phyloP scores from a whole-genome alignment of 2,797 vertebrate genomes.

The Vultur gryphus region DNA sequence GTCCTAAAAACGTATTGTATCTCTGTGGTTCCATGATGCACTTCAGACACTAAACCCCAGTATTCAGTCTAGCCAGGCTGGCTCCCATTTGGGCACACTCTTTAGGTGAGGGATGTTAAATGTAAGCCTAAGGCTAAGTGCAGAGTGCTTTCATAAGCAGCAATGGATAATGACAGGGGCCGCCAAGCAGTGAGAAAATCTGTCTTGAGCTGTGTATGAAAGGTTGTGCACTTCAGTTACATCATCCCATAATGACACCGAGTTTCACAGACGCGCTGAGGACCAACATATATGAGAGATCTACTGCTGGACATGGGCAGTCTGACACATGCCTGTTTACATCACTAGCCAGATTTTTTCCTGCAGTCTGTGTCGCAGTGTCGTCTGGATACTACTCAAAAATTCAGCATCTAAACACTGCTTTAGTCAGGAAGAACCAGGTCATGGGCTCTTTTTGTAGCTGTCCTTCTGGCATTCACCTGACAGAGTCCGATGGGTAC shows the following conservation, averaged over 20 bases:
- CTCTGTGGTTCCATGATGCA: neutral
- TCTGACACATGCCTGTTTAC: neutral
- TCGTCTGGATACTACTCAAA: neutral
- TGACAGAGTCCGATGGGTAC: neutral
- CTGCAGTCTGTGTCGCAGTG: neutral
- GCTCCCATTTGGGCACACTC: neutral
- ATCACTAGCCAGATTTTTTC: neutral
- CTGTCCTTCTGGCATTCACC: neutral
- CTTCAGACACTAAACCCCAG: neutral
- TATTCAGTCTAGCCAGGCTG: neutral
- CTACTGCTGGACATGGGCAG: neutral
- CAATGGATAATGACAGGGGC: neutral
- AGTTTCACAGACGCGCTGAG: neutral
- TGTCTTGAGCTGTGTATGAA: neutral
- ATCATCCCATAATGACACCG: neutral
- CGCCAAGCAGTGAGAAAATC: neutral
- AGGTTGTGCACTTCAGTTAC: neutral
- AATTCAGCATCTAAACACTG: neutral
- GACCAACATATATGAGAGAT: neutral
- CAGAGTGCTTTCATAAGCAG: neutral
- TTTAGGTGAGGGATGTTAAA: neutral
- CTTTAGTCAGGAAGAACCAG: neutral
- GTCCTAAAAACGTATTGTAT: neutral
- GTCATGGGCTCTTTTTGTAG: neutral
- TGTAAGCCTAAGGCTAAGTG: neutral